Base-by-base conservation (phyloP, 2,113 vertebrate genomes). In the Bubo blakistoni region DNA sequence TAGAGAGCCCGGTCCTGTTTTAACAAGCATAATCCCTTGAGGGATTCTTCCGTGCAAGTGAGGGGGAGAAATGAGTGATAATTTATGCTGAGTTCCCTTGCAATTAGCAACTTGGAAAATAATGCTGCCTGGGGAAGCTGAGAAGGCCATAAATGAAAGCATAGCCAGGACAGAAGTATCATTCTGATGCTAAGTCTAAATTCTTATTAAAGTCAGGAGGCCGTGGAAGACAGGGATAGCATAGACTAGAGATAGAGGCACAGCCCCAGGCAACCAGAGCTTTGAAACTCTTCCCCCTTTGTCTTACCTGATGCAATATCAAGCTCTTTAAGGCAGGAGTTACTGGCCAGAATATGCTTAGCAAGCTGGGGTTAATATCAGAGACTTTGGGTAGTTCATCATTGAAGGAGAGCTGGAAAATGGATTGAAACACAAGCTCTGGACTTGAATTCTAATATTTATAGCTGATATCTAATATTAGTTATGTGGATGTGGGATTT, bases 61-160 rank as follows among this genome's bases (percentile, higher is more conserved):
- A 88, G 59, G 57, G 69, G 59, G 38, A 86, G 92, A 81, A 86
- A 88, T 4, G 21, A 84, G 86, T 32, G 96, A 61, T 89, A 94
- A 92, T 94, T 95, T 71, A 86, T 32, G 34, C 57, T 21, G 34
- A 81, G 30, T n/a, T 63, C 69, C 77, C 72, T 84, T 11, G 77
- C 32, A 97, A 95, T 95, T 97, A 96, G 81, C 92, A 91, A 83
- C 88, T 95, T 86, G 73, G 87, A 85, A 92, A 89, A 72, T 32
- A 87, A 26, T 5, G 0, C 86, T 84, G 69, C 65, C 65, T 47
- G 2, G 47, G 86, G 94, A 97, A 97, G 69, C 34, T 71, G 86
- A 94, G 92, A 95, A 93, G 86, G 81, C 44, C 22, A 6, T 10
- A 72, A 74, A 83, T 40, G 77, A 87, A 91, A 95, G 69, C 2